A percentile compares a stretch with the other conserved stretches of the same genome.
These are phyloP conservation scores for Muricea muricata DNA, from an alignment of 92 coral and sea anemone species.

Conservation along the genomic window DNA sequence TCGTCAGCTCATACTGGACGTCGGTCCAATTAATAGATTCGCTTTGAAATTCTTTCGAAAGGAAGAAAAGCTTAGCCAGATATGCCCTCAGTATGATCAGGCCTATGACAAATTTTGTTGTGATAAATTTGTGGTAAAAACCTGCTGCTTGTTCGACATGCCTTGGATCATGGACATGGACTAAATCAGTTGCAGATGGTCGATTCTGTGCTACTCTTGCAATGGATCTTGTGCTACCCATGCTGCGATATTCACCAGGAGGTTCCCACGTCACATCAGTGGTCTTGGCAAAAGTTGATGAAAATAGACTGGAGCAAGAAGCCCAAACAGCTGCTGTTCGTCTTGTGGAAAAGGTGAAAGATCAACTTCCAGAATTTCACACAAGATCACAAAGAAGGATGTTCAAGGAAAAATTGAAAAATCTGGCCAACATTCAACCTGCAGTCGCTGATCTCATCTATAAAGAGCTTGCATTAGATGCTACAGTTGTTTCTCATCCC, in stretches of 20 bases:
- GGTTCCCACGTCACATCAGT: conserved; percentile 43
- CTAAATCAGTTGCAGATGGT: no score
- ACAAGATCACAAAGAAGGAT: neutral
- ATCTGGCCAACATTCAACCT: neutral
- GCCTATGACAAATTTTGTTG: no score
- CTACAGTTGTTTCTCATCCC: neutral
- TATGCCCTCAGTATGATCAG: no score
- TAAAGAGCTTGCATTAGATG: neutral
- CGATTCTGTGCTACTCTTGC: conserved; percentile 5
- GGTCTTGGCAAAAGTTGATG: conserved; percentile 45
- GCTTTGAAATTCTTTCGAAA: no score
- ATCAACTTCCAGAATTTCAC: conserved; percentile 35
- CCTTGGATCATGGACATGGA: conserved; percentile 22
- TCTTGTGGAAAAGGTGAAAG: conserved; percentile 27
- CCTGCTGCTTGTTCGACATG: no score
- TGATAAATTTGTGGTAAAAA: no score
- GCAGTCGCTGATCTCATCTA: neutral
- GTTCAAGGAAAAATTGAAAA: neutral
- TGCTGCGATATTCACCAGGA: conserved; percentile 52
- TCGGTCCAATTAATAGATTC: no score
- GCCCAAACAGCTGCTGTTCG: conserved; percentile 10
- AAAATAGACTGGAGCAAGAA: conserved; percentile 27
- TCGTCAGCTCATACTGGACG: no score
- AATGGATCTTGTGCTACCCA: no score
- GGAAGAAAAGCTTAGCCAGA: no score